Evolutionary conservation across 1,140 invertebrate species (phyloP).

Genomic region (Heliconius melpomene): DNA sequence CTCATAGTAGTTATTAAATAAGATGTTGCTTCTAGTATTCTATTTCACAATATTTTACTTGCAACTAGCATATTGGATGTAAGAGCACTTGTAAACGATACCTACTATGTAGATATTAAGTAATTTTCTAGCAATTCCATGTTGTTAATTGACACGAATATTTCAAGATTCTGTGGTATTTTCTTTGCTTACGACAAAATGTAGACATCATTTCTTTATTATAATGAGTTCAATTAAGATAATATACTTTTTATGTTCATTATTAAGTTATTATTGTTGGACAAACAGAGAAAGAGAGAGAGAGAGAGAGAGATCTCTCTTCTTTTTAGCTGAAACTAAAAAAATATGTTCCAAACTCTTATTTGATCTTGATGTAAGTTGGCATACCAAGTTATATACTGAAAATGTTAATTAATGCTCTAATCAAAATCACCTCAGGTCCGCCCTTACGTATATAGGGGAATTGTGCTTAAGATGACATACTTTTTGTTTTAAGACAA

Average conservation of each 20-base stretch:
- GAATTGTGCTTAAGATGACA: too few species aligned
- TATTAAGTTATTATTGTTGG: too few species aligned
- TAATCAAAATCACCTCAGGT: conserved; percentile 23
- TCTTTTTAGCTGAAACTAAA: background rate
- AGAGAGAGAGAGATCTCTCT: too few species aligned
- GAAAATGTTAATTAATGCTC: conserved; percentile 7
- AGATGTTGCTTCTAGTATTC: background rate
- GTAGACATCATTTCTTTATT: too few species aligned
- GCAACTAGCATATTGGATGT: background rate
- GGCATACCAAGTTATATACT: background rate
- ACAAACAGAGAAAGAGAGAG: too few species aligned
- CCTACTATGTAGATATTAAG: background rate
- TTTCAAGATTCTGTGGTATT: background rate
- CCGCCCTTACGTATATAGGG: conserved; percentile 44
- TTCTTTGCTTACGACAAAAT: background rate
- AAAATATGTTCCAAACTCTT: background rate
- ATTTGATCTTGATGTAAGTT: too few species aligned
- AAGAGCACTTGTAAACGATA: background rate
- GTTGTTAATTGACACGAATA: conserved; percentile 9
- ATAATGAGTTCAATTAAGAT: too few species aligned
- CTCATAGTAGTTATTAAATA: background rate
- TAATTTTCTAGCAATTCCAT: background rate
- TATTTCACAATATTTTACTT: background rate
- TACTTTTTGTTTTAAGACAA: too few species aligned
- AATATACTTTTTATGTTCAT: too few species aligned